These are phyloP conservation scores for Anthonomus grandis DNA, from an alignment of 1,140 invertebrate species.

Conservation along the genomic window DNA sequence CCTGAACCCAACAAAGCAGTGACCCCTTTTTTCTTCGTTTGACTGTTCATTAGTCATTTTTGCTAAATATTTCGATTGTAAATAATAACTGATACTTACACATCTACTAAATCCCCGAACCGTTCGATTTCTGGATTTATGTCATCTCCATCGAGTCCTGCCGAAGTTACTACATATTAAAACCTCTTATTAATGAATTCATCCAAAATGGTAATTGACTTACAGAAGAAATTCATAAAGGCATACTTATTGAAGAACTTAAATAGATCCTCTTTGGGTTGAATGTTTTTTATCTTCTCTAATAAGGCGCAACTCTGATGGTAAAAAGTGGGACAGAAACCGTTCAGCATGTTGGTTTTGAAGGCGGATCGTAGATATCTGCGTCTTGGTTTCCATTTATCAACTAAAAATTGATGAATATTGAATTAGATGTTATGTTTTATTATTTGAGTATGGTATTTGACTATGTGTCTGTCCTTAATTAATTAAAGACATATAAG, in stretches of 20 bases:
- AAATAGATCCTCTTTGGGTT: neutral
- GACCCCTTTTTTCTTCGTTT: too few species aligned
- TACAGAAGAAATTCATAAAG: constrained; percentile 6
- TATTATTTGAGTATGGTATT: too few species aligned
- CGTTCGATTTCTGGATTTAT: neutral
- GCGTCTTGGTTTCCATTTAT: neutral
- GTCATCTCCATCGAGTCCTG: neutral
- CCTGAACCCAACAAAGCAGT: too few species aligned
- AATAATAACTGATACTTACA: neutral
- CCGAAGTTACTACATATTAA: neutral
- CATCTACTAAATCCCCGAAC: neutral
- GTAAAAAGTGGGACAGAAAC: neutral
- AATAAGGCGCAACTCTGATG: neutral
- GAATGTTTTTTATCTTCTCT: neutral
- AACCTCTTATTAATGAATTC: neutral
- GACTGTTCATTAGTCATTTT: too few species aligned
- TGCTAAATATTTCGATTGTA: too few species aligned
- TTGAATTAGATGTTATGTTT: too few species aligned
- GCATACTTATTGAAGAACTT: constrained; percentile 6
- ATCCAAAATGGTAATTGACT: neutral
- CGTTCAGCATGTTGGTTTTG: neutral
- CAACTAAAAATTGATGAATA: constrained; percentile 2
- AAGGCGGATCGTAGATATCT: neutral
- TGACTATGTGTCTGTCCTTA: too few species aligned
- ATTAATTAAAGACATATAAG: too few species aligned